These are phyloP conservation scores for Sweltsa coloradensis DNA, from an alignment of 1,140 invertebrate species.

Conservation along the genomic window DNA sequence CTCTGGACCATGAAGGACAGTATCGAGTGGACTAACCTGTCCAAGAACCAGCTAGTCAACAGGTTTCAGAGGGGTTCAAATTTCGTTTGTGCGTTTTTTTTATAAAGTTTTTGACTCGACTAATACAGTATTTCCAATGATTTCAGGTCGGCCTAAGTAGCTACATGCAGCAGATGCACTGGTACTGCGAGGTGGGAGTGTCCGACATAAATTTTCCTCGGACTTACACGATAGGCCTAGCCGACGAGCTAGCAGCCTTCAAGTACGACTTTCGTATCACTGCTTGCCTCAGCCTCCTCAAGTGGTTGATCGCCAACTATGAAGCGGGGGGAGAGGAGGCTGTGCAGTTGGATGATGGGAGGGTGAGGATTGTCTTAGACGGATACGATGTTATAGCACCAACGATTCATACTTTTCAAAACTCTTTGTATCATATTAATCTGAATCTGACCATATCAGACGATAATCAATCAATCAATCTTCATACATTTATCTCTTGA, in stretches of 20 bases:
- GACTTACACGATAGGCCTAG: slow-evolving; percentile 73
- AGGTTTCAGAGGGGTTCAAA: slow-evolving; percentile 68
- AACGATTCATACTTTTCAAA: no score
- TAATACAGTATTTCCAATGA: no score
- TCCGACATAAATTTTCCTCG: slow-evolving; percentile 72
- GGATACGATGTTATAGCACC: no score
- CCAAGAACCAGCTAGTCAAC: slow-evolving; percentile 53
- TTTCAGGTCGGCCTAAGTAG: slow-evolving; percentile 61
- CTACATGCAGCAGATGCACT: slow-evolving; percentile 74
- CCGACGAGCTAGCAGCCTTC: slow-evolving; percentile 78
- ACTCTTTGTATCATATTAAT: no score
- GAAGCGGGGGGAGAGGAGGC: slow-evolving; percentile 40
- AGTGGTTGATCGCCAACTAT: slow-evolving; percentile 52
- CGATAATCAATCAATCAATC: no score
- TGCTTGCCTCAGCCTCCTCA: slow-evolving; percentile 69
- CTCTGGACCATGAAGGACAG: slow-evolving; percentile 80
- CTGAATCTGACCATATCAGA: no score
- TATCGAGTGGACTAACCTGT: slow-evolving; percentile 50
- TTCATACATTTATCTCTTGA: no score
- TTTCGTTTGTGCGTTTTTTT: no score
- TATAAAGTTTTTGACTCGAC: no score
- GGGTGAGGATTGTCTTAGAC: no score
- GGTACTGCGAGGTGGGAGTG: slow-evolving; percentile 73
- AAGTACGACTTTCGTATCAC: slow-evolving; percentile 85
- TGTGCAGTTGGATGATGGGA: slow-evolving; percentile 42